These are phyloP conservation scores for Papilio machaon DNA, from an alignment of 1,140 invertebrate genomes.

Conservation along the genomic window DNA sequence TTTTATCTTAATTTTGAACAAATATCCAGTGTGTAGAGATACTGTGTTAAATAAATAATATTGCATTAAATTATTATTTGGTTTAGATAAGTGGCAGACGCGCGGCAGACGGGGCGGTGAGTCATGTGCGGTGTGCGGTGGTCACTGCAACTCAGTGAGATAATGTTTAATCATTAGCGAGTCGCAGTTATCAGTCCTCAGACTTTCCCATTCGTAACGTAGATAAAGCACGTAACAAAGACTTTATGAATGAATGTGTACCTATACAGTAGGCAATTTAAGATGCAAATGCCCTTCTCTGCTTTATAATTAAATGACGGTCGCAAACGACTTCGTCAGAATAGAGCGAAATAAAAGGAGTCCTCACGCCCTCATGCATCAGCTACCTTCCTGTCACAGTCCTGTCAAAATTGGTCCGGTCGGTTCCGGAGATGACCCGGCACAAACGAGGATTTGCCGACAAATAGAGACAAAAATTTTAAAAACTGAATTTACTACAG, in stretches of 20 bases:
- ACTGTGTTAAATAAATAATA: background rate
- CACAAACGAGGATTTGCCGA: too few species aligned
- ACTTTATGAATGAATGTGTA: background rate
- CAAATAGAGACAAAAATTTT: too few species aligned
- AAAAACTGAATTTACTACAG: too few species aligned
- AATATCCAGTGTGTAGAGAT: background rate
- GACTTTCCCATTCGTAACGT: background rate
- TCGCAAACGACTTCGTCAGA: too few species aligned
- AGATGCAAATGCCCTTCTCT: background rate
- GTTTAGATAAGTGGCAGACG: background rate
- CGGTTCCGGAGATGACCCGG: too few species aligned
- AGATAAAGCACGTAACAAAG: background rate
- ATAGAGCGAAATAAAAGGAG: too few species aligned
- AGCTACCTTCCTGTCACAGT: too few species aligned
- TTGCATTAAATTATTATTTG: background rate
- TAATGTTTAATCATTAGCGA: background rate
- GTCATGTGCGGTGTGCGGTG: background rate
- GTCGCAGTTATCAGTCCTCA: background rate
- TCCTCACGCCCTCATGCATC: too few species aligned
- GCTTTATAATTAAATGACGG: too few species aligned
- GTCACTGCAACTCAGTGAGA: background rate
- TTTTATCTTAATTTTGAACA: background rate
- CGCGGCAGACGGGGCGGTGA: slow-evolving; percentile 1
- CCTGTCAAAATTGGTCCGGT: too few species aligned
- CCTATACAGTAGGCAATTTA: background rate